A percentile compares a stretch with the other conserved stretches of the same genome.
phyloP scores from a whole-genome alignment of 2,888 invertebrate species.

The Mesodorylaimus sp. region DNA sequence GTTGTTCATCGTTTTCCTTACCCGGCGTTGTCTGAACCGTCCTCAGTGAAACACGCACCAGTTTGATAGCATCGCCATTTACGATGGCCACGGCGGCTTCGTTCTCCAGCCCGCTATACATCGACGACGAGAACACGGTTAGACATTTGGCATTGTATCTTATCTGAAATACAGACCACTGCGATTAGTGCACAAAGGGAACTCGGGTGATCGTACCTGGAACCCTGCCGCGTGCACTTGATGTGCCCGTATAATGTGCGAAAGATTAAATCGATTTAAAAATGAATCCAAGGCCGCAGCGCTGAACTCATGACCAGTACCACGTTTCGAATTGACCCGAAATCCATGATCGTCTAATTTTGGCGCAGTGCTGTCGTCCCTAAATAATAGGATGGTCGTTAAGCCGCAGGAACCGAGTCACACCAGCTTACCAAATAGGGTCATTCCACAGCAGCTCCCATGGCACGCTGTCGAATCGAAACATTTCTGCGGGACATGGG shows the following conservation, averaged over 20 bases:
- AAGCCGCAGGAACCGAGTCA: too few relatives aligned
- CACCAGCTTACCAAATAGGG: constrained; percentile 45
- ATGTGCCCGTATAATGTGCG: constrained; percentile 54
- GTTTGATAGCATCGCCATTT: too few relatives aligned
- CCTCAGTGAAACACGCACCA: too few relatives aligned
- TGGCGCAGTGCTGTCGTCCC: constrained; percentile 17
- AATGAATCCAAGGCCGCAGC: constrained; percentile 49
- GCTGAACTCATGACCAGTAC: constrained; percentile 54
- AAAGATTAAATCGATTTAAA: constrained; percentile 45
- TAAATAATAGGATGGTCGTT: not conserved
- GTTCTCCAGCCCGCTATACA: constrained; percentile 52
- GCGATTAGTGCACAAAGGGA: too few relatives aligned
- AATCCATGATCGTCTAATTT: constrained; percentile 41
- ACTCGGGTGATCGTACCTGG: too few relatives aligned
- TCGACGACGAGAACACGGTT: constrained; percentile 55
- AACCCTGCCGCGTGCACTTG: constrained; percentile 40
- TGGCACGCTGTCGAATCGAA: constrained; percentile 40
- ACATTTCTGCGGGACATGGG: constrained; percentile 47
- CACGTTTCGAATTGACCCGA: constrained; percentile 46
- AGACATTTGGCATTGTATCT: constrained; percentile 49
- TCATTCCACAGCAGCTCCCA: constrained; percentile 66
- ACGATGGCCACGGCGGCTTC: too few relatives aligned
- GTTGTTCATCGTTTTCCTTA: too few relatives aligned
- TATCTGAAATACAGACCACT: constrained; percentile 50
- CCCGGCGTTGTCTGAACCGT: too few relatives aligned